phyloP scores from a whole-genome alignment of 2,888 invertebrate genomes.

The Cosmia pyralina region DNA sequence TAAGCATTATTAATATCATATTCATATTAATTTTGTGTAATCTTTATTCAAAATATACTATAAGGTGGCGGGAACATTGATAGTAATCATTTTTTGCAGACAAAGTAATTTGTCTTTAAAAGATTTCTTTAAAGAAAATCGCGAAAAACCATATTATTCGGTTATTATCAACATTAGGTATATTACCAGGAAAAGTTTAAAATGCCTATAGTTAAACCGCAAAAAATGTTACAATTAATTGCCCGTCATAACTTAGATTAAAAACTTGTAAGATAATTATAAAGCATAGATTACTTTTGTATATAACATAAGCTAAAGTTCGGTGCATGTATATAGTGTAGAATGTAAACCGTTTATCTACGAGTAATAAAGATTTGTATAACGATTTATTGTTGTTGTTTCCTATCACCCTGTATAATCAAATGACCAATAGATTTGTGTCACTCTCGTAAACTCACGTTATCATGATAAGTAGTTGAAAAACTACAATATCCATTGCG shows the following conservation, averaged over 20 bases:
- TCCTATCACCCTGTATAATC: not conserved
- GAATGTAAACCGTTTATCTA: slow-evolving; percentile 72
- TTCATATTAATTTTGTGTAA: slow-evolving; percentile 48
- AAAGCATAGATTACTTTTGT: slow-evolving; percentile 58
- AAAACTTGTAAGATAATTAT: slow-evolving; percentile 47
- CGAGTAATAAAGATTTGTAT: slow-evolving; percentile 79
- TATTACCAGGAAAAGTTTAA: not conserved
- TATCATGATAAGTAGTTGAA: not conserved
- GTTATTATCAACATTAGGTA: not conserved
- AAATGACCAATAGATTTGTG: not conserved
- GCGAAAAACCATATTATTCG: too few relatives aligned
- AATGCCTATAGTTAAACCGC: not conserved
- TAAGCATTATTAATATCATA: slow-evolving; percentile 52
- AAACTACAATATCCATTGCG: not conserved
- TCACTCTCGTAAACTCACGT: not conserved
- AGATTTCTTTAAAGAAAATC: not conserved
- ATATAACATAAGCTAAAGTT: slow-evolving; percentile 62
- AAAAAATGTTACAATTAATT: slow-evolving; percentile 16
- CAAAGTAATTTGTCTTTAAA: too few relatives aligned
- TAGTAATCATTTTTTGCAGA: slow-evolving; percentile 21
- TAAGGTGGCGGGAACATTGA: slow-evolving; percentile 15
- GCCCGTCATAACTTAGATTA: slow-evolving; percentile 26
- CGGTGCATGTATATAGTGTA: slow-evolving; percentile 79
- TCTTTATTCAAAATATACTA: slow-evolving; percentile 37
- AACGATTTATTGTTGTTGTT: slow-evolving; percentile 55